A percentile compares a stretch with the other conserved stretches of the same genome.
Conservation (phyloP, 2,888 invertebrate species). For the Habrosyne pyritoides region DNA sequence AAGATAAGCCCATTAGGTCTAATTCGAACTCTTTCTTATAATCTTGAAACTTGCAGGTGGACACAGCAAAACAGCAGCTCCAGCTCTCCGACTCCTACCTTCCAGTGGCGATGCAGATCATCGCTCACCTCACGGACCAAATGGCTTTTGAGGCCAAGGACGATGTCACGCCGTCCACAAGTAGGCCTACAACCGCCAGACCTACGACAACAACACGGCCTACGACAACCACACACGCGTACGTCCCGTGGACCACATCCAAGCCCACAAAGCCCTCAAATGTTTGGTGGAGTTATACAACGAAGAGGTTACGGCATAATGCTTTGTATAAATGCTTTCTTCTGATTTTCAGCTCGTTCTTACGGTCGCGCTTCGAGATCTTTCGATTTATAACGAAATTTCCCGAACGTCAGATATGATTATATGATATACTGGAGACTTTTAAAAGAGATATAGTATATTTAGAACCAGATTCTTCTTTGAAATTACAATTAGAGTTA, state of each 20-base stretch:
- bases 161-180: slow-evolving; percentile 50
- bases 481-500: too few relatives aligned
- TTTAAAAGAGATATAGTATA: too few relatives aligned
- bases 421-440: too few relatives aligned
- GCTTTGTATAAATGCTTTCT: slow-evolving; percentile 39
- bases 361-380: too few relatives aligned
- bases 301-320: slow-evolving; percentile 52
- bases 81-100: slow-evolving; percentile 85
- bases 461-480: too few relatives aligned
- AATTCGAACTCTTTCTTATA: too few relatives aligned
- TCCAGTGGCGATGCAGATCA: slow-evolving; percentile 87
- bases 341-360: too few relatives aligned
- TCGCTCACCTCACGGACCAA: slow-evolving; percentile 84
- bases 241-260: slow-evolving; percentile 15
- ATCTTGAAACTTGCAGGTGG: slow-evolving; percentile 53
- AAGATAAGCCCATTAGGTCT: too few relatives aligned
- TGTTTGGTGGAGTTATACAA: slow-evolving; percentile 54
- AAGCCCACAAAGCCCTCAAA: slow-evolving; percentile 20
- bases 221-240: slow-evolving; percentile 20
- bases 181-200: slow-evolving; percentile 25
- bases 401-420: too few relatives aligned
- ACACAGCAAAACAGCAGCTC: slow-evolving; percentile 72
- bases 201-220: slow-evolving; percentile 15
- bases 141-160: slow-evolving; percentile 82
- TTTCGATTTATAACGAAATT: too few relatives aligned